Evolutionary conservation across 2,113 vertebrate genomes (phyloP).

Genomic region (Zosterops pallidus): DNA sequence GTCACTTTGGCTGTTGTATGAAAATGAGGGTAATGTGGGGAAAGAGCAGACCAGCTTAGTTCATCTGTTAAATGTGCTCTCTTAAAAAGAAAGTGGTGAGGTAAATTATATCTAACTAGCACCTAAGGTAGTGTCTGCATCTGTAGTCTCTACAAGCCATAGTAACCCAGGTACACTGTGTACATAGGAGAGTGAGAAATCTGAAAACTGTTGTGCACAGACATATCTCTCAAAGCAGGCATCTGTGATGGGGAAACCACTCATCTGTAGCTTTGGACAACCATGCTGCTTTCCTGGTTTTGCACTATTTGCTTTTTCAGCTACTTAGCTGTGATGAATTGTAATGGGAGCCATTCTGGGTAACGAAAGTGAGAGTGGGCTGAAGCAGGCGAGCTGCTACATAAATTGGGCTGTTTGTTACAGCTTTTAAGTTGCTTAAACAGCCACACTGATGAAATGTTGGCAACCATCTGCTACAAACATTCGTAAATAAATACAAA

Average conservation of each 20-base stretch:
- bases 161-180: neutral
- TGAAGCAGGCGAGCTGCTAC: neutral
- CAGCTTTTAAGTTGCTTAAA: conserved; percentile 48
- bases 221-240: neutral
- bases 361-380: neutral
- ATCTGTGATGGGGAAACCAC: neutral
- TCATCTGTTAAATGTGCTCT: neutral
- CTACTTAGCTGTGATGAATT: conserved; percentile 17
- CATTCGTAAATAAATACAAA: conserved; percentile 60
- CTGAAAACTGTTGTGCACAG: neutral
- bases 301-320: neutral
- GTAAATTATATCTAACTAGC: neutral
- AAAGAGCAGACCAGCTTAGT: neutral
- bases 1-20: neutral
- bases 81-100: neutral
- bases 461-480: conserved; percentile 46
- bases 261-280: neutral
- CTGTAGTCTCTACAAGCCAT: neutral
- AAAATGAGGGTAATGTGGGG: neutral
- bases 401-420: conserved; percentile 41
- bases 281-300: neutral
- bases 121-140: neutral
- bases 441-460: conserved; percentile 33
- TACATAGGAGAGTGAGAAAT: neutral
- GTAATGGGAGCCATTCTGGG: neutral